Evolutionary conservation across 2,113 vertebrate genomes (phyloP).

Genomic region (Silurus asotus): DNA sequence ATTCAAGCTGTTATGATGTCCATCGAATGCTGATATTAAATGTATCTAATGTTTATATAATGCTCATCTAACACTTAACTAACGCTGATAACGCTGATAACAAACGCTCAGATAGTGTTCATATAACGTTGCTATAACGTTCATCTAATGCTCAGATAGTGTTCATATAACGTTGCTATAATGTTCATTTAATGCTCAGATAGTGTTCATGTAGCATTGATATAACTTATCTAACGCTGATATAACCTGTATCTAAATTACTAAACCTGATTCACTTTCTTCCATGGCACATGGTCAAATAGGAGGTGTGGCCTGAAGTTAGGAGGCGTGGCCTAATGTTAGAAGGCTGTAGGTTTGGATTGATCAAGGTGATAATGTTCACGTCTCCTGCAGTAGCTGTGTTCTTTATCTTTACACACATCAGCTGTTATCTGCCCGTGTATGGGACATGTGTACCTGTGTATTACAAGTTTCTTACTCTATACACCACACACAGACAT

Average conservation of each 20-base stretch:
- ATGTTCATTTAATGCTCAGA: background rate
- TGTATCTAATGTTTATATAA: background rate
- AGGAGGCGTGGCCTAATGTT: background rate
- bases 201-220: background rate
- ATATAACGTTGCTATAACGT: background rate
- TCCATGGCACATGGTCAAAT: background rate
- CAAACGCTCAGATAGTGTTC: background rate
- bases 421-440: slow-evolving; percentile 19
- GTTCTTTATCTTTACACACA: background rate
- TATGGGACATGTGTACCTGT: slow-evolving; percentile 36
- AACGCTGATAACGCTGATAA: background rate
- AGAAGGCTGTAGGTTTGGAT: background rate
- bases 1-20: background rate
- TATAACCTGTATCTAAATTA: background rate
- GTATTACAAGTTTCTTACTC: slow-evolving; percentile 17
- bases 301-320: background rate
- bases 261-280: background rate
- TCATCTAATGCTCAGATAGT: background rate
- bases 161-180: background rate
- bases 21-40: background rate
- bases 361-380: background rate
- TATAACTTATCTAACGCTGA: background rate
- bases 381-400: background rate
- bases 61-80: background rate
- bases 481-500: background rate